Evolutionary conservation across 2,113 vertebrate genomes (phyloP), one percentile per base, ranked within the genome.

Genomic region (Zosterops japonicus): DNA sequence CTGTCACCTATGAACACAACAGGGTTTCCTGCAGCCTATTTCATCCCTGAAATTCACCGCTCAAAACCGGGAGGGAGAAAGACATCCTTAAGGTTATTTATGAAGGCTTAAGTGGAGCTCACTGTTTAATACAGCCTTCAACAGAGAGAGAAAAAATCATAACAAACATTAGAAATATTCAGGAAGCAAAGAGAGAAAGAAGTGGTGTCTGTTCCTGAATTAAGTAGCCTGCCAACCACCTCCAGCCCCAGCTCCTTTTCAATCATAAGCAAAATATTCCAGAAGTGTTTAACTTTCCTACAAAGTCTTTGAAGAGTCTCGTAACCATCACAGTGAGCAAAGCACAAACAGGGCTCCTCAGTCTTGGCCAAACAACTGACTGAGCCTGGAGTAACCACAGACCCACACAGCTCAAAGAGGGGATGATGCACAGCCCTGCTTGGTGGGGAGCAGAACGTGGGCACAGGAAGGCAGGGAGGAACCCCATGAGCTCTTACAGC

Each of bases 161-260:
- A 95, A 89, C 52, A 84, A 87, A 87, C 79, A 83, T 46, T 21
- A 81, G 47, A 80, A 92, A 63, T 4, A 31, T 28, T 90, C 83
- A 93, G 91, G 86, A 93, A 93, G 83, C 68, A 89, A 86, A 70
- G 76, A 80, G 36, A 81, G 80, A 92, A 87, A 89, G 69, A 86
- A 88, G 24, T 4, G 2, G 59, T 15, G 16, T 67, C 57, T 50
- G 36, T 50, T 78, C 31, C 63, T 83, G 61, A 88, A 67, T 87
- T 36, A 70, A 93, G 72, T 57, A 47, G 88, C 72, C 72, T 89
- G 91, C 64, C 83, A 96, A 56, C 78, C 83, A 79, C 78, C 82
- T 85, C 90, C 86, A 42, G 65, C 44, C 52, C 42, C 76, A 39
- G 76, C 68, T 83, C 33, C 4, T 57, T 72, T 92, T 69, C 36